A percentile compares a stretch with the other conserved stretches of the same genome.
These are phyloP conservation scores for Ceratotherium simum DNA, from an alignment of 2,113 vertebrate genomes.

Conservation along the genomic window DNA sequence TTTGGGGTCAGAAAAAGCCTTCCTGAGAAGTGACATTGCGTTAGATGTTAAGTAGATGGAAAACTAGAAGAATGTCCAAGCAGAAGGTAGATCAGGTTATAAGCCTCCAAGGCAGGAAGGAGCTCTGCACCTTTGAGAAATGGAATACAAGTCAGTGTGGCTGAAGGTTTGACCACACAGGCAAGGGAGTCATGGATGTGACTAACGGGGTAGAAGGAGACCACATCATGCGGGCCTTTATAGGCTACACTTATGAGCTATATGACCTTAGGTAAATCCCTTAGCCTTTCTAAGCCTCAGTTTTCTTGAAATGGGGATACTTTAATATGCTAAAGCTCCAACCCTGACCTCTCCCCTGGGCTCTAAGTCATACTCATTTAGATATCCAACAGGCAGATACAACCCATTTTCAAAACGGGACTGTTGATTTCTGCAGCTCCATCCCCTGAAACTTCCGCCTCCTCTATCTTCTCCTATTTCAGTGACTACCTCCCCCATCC, in stretches of 20 bases:
- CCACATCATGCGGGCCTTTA: neutral
- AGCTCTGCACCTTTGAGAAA: neutral
- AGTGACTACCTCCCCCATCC: neutral
- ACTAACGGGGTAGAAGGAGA: neutral
- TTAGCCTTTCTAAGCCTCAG: neutral
- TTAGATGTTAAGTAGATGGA: neutral
- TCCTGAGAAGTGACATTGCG: neutral
- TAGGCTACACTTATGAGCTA: neutral
- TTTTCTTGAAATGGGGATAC: neutral
- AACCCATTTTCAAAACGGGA: neutral
- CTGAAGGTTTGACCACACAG: neutral
- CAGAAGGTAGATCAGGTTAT: neutral
- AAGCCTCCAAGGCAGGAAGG: neutral
- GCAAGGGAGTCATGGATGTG: neutral
- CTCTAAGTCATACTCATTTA: neutral
- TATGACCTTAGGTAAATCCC: neutral
- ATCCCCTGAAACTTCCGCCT: neutral
- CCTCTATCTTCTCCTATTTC: neutral
- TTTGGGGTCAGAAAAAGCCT: neutral
- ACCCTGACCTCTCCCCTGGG: neutral
- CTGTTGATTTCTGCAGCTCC: neutral
- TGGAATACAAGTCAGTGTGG: neutral
- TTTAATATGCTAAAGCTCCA: neutral
- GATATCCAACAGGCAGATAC: neutral
- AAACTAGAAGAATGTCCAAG: neutral